Percentiles rank a stretch among this genome's conserved stretches.
Evolutionary conservation across 2,888 invertebrate genomes (phyloP).

Genomic region (Cordilura impudica): DNA sequence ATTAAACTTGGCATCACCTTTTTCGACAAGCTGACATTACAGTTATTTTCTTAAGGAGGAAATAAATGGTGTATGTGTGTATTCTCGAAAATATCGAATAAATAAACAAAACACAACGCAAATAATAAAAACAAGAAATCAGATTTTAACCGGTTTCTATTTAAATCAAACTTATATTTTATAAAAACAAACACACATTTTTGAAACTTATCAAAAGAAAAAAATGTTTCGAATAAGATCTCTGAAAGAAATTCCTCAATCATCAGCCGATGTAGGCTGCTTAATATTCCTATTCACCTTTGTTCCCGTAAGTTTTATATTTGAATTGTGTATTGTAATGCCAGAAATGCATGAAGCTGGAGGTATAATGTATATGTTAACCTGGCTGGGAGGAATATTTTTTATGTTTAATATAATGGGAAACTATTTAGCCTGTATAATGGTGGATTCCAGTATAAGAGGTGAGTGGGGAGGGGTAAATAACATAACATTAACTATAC

Average conservation of each 20-base stretch:
- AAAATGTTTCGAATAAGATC: conserved; percentile 61
- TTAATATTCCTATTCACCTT: conserved; percentile 70
- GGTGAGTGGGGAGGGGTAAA: conserved; percentile 74
- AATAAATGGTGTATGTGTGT: neutral
- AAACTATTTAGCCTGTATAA: conserved; percentile 86
- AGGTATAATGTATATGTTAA: conserved; percentile 80
- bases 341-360: conserved; percentile 82
- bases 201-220: neutral
- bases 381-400: conserved; percentile 83
- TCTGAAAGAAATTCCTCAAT: conserved; percentile 64
- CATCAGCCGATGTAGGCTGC: conserved; percentile 70
- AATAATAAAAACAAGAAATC: neutral
- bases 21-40: conserved; percentile 16
- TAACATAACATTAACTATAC: neutral
- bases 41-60: conserved; percentile 35
- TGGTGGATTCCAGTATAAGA: conserved; percentile 87
- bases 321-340: conserved; percentile 83
- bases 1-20: conserved; percentile 39
- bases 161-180: neutral
- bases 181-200: neutral
- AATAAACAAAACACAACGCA: conserved; percentile 6
- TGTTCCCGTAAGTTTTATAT: conserved; percentile 74
- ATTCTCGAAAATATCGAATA: neutral
- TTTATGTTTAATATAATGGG: conserved; percentile 87
- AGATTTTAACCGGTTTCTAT: neutral